Conservation (phyloP, 2,888 invertebrate genomes). For the Metopia argyrocephala region DNA sequence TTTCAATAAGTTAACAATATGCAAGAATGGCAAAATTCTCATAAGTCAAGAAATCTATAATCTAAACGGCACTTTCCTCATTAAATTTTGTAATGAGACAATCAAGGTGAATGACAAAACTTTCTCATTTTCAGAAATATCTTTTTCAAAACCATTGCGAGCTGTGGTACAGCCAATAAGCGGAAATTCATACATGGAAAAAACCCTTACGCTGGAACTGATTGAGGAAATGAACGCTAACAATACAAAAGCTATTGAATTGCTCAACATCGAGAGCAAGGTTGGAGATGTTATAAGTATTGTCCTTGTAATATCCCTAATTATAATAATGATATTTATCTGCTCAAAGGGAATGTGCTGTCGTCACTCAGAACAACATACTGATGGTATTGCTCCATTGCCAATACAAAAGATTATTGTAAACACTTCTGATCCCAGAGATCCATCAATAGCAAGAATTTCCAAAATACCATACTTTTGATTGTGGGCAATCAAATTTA, state of each 20-base stretch:
- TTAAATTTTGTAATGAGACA: slow-evolving; percentile 10
- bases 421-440: background rate
- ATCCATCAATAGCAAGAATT: background rate
- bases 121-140: background rate
- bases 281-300: background rate
- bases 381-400: background rate
- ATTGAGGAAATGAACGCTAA: slow-evolving; percentile 7
- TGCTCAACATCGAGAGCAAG: background rate
- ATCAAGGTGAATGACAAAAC: background rate
- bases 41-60: background rate
- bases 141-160: slow-evolving; percentile 3
- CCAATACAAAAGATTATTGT: background rate
- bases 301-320: background rate
- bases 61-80: background rate
- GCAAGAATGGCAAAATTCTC: slow-evolving; percentile 15
- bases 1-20: slow-evolving; percentile 3
- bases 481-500: too few relatives aligned
- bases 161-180: slow-evolving; percentile 23
- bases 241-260: background rate
- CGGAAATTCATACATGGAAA: background rate
- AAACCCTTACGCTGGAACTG: slow-evolving; percentile 13
- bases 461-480: too few relatives aligned
- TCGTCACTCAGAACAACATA: background rate
- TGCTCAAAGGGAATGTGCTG: background rate
- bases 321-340: background rate